Percentiles rank a stretch among this genome's conserved stretches.
Conservation (phyloP, 2,888 invertebrate genomes). For the Acholoe squamosa region DNA sequence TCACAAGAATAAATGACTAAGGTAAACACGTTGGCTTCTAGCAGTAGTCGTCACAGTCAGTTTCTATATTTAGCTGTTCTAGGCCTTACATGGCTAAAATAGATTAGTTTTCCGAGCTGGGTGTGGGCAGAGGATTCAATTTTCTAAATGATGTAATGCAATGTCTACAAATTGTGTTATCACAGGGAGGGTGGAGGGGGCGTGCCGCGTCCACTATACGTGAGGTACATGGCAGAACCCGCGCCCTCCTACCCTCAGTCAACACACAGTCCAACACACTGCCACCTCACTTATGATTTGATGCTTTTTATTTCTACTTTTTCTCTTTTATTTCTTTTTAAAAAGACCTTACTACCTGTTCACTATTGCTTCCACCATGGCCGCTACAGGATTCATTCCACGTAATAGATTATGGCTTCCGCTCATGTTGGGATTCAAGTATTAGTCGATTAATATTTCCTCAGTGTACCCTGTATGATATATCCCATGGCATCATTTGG, state of each 20-base stretch:
- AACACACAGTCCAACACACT: too few relatives aligned
- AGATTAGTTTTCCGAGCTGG: neutral
- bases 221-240: neutral
- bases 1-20: neutral
- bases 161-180: neutral
- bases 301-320: too few relatives aligned
- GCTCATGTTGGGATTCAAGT: too few relatives aligned
- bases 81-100: neutral
- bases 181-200: neutral
- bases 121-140: neutral
- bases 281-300: neutral
- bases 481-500: too few relatives aligned
- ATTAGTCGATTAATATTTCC: too few relatives aligned
- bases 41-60: neutral
- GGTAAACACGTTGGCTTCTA: neutral
- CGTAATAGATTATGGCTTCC: too few relatives aligned
- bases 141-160: constrained; percentile 22
- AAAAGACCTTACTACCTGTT: too few relatives aligned
- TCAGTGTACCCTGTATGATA: too few relatives aligned
- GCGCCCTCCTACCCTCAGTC: neutral
- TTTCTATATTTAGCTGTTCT: neutral
- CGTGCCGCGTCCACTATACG: neutral
- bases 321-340: too few relatives aligned
- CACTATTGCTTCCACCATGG: too few relatives aligned
- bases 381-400: too few relatives aligned